A percentile compares a stretch with the other conserved stretches of the same genome.
These are phyloP conservation scores for Microplitis manilae DNA, from an alignment of 2,888 invertebrate genomes.

Conservation along the genomic window DNA sequence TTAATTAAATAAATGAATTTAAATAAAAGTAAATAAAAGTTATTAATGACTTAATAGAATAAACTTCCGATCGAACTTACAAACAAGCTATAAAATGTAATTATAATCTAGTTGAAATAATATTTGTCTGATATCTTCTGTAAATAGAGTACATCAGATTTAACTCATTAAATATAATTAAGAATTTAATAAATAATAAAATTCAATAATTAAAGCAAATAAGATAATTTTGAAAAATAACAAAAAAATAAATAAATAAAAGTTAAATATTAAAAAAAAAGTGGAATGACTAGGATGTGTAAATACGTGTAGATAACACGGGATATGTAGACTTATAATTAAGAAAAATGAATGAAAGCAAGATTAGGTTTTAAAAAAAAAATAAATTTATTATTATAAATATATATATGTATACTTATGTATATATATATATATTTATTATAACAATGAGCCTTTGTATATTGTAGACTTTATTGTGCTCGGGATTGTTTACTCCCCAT, in stretches of 20 bases:
- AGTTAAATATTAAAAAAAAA: conserved; percentile 17
- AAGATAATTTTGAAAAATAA: conserved; percentile 39
- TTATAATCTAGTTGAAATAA: conserved; percentile 51
- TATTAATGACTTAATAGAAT: neutral
- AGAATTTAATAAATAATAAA: conserved; percentile 39
- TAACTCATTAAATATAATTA: conserved; percentile 49
- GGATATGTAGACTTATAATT: conserved; percentile 48
- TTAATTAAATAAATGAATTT: conserved; percentile 39
- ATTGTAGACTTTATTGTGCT: conserved; percentile 48
- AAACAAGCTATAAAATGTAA: conserved; percentile 66
- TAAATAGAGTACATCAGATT: conserved; percentile 60
- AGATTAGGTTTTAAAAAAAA: conserved; percentile 52
- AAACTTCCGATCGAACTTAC: conserved; percentile 41
- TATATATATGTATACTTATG: conserved; percentile 49
- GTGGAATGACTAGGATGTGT: conserved; percentile 35
- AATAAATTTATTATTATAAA: conserved; percentile 54
- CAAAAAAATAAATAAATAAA: conserved; percentile 40
- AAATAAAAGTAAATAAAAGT: conserved; percentile 19
- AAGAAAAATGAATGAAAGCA: conserved; percentile 54
- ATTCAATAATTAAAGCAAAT: conserved; percentile 58
- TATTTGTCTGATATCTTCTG: conserved; percentile 67
- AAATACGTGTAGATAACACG: conserved; percentile 52
- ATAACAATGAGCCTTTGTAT: conserved; percentile 58
- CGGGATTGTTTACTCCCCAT: conserved; percentile 58
- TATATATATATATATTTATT: conserved; percentile 8